Percentiles rank a stretch among this genome's conserved stretches.
Evolutionary conservation across 1,140 invertebrate genomes (phyloP).

Genomic region (Pogonomyrmex barbatus): DNA sequence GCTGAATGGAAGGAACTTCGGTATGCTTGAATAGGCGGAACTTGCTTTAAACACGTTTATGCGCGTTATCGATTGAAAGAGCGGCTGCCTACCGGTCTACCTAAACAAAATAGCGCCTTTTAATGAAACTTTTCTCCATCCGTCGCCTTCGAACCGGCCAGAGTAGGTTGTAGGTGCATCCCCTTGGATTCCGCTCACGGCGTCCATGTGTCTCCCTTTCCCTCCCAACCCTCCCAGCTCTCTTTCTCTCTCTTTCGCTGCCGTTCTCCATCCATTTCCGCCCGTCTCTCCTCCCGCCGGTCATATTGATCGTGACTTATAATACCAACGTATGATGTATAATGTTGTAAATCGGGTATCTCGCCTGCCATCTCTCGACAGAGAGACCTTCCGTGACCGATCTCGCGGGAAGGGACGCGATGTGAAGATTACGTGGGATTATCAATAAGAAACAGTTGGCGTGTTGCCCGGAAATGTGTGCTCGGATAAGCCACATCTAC

Average conservation of each 20-base stretch:
- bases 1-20: constrained; percentile 10
- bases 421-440: constrained; percentile 42
- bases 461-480: background rate
- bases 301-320: constrained; percentile 62
- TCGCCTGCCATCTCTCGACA: constrained; percentile 12
- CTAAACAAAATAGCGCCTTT: constrained; percentile 17
- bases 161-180: background rate
- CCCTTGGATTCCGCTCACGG: constrained; percentile 13
- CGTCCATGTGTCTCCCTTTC: constrained; percentile 17
- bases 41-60: constrained; percentile 18
- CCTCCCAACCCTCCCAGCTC: background rate
- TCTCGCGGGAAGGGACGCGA: background rate
- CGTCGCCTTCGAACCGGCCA: background rate
- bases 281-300: background rate
- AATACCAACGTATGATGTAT: constrained; percentile 27
- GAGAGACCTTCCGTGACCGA: constrained; percentile 46
- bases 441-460: constrained; percentile 45
- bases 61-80: constrained; percentile 22
- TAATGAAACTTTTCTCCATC: constrained; percentile 24
- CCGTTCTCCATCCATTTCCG: constrained; percentile 35
- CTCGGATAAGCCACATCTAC: constrained; percentile 15
- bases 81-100: background rate
- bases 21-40: background rate
- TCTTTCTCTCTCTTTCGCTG: background rate
- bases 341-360: constrained; percentile 57